These are phyloP conservation scores for Etheostoma spectabile DNA, from an alignment of 2,113 vertebrate species.

Conservation along the genomic window DNA sequence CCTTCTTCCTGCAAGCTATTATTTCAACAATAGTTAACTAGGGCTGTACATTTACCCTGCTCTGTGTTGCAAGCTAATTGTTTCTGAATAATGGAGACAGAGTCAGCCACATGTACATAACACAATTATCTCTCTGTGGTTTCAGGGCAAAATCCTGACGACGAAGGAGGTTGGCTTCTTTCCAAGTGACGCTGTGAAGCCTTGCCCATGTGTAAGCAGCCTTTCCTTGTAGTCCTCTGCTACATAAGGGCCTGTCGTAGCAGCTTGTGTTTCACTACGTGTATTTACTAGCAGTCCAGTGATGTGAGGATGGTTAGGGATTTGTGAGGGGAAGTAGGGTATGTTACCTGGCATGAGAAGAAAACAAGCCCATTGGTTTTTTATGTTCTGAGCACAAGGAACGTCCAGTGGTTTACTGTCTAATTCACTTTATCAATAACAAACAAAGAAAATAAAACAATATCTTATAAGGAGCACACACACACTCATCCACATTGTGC, in stretches of 20 bases:
- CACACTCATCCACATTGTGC: too few relatives aligned
- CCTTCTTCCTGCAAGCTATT: constrained; percentile 55
- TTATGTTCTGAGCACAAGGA: constrained; percentile 22
- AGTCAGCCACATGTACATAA: constrained; percentile 63
- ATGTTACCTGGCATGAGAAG: constrained; percentile 6
- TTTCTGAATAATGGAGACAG: constrained; percentile 75
- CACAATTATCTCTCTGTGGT: constrained; percentile 74
- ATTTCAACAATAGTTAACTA: constrained; percentile 69
- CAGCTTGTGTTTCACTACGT: background rate
- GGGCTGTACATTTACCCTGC: constrained; percentile 64
- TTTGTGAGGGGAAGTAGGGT: background rate
- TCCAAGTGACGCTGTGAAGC: constrained; percentile 95
- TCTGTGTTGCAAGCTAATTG: constrained; percentile 73
- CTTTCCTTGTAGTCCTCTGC: constrained; percentile 41
- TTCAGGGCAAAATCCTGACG: constrained; percentile 92
- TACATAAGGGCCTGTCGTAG: background rate
- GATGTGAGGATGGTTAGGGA: constrained; percentile 8
- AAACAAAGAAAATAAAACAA: constrained; percentile 9
- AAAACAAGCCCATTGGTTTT: constrained; percentile 17
- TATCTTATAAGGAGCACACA: background rate
- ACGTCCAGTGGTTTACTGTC: constrained; percentile 4
- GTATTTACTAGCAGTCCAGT: background rate
- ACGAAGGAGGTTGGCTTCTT: constrained; percentile 96
- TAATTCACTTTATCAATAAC: constrained; percentile 15
- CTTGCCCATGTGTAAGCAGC: constrained; percentile 94